Evolutionary conservation across 2,113 vertebrate genomes (phyloP).

Genomic region (Chelonoidis abingdonii): DNA sequence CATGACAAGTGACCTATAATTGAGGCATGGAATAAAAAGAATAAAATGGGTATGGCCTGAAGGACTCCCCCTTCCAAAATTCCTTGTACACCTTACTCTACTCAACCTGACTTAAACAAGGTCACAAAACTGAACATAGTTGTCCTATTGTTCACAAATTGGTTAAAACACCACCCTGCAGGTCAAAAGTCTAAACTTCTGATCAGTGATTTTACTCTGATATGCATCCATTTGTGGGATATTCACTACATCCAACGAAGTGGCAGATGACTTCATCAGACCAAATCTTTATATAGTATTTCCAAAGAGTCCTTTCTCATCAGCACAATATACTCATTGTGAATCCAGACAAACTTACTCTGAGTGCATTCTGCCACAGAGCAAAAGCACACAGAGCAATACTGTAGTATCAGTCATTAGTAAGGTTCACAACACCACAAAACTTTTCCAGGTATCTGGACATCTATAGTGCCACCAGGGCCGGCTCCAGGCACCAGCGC

Average conservation of each 20-base stretch:
- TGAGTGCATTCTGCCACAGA: not conserved
- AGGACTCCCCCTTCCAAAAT: not conserved
- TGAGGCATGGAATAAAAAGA: accelerated
- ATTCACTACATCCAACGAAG: not conserved
- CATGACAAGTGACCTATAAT: not conserved
- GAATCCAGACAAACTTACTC: not conserved
- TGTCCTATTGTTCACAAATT: not conserved
- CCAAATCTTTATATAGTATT: not conserved
- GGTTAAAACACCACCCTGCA: not conserved
- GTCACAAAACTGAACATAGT: not conserved
- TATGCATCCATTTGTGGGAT: not conserved
- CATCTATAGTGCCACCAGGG: not conserved
- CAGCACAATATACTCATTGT: accelerated
- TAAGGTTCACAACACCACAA: not conserved
- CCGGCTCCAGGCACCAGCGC: no score
- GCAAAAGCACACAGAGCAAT: not conserved
- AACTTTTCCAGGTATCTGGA: not conserved
- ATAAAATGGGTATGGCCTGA: no score
- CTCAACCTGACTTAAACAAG: accelerated
- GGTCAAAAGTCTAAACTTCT: not conserved
- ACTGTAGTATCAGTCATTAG: not conserved
- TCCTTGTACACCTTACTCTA: not conserved
- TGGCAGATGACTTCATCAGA: not conserved
- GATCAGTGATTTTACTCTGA: not conserved
- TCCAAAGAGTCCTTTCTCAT: not conserved